phyloP scores from a whole-genome alignment of 2,888 invertebrate species.

The Tillus elongatus region DNA sequence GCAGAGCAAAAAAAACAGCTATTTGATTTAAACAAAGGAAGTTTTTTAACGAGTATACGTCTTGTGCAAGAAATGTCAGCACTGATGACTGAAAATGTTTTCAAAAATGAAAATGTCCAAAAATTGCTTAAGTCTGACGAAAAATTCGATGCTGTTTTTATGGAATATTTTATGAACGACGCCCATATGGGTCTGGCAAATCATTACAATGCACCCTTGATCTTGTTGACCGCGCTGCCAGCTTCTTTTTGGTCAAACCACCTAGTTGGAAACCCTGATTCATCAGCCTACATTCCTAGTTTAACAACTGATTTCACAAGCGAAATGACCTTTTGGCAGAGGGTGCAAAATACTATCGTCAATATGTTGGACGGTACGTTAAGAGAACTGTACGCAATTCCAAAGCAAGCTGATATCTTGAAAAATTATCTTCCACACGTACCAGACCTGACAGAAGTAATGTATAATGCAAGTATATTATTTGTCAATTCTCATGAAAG shows the following conservation, averaged over 20 bases:
- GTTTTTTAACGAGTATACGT: constrained; percentile 9
- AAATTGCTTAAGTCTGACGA: constrained; percentile 31
- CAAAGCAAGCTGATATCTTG: constrained; percentile 23
- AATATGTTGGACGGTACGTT: constrained; percentile 25
- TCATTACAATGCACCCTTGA: constrained; percentile 31
- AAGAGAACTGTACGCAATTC: constrained; percentile 19
- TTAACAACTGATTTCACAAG: constrained; percentile 12
- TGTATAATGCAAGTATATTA: constrained; percentile 28
- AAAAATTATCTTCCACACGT: constrained; percentile 28
- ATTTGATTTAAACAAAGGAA: constrained; percentile 10
- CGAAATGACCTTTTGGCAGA: constrained; percentile 44
- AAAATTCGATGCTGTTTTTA: constrained; percentile 33
- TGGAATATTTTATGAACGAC: constrained; percentile 44
- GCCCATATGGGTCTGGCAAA: constrained; percentile 37
- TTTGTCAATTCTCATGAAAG: constrained; percentile 42
- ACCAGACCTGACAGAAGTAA: constrained; percentile 23
- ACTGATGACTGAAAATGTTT: constrained; percentile 28
- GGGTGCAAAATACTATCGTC: constrained; percentile 44
- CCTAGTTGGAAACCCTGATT: constrained; percentile 41
- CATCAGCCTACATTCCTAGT: constrained; percentile 34
- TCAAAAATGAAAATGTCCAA: constrained; percentile 35
- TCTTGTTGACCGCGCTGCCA: constrained; percentile 37
- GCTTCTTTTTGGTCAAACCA: constrained; percentile 40
- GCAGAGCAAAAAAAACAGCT: constrained; percentile 15
- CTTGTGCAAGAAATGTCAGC: constrained; percentile 12